These are phyloP conservation scores for Clivina fossor DNA, from an alignment of 2,888 invertebrate species.

Conservation along the genomic window DNA sequence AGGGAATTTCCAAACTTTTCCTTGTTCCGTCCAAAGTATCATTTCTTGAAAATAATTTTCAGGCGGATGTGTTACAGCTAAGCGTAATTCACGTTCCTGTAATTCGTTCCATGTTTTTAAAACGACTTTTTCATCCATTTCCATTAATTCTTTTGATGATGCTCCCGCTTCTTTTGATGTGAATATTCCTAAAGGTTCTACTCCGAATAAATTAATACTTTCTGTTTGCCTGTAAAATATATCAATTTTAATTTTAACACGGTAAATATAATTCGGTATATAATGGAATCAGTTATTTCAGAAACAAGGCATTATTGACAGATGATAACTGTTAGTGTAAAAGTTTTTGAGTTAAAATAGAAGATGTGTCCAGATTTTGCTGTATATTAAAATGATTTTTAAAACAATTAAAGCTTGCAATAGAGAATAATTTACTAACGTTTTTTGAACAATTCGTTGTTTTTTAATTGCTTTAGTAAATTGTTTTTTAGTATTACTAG, in stretches of 20 bases:
- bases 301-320: no score
- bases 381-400: no score
- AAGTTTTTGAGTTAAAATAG: no score
- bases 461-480: conserved; percentile 1
- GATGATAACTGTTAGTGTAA: no score
- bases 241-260: no score
- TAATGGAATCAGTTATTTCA: no score
- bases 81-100: conserved; percentile 65
- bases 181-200: conserved; percentile 67
- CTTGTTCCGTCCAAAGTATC: conserved; percentile 90
- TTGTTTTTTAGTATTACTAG: conserved; percentile 7
- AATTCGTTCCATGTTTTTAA: conserved; percentile 71
- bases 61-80: conserved; percentile 72
- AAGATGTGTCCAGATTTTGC: no score
- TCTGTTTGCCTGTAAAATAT: conserved; percentile 45
- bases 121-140: conserved; percentile 50
- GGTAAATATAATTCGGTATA: no score
- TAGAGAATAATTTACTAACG: conserved; percentile 9
- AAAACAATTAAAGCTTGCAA: not conserved
- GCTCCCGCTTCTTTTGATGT: conserved; percentile 49
- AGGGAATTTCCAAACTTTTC: conserved; percentile 95
- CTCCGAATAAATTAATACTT: conserved; percentile 64
- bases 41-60: conserved; percentile 91
- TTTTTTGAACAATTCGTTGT: conserved; percentile 13
- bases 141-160: conserved; percentile 44